Conservation (phyloP, 2,888 invertebrate genomes). For the Reticulitermes lucifugus region DNA sequence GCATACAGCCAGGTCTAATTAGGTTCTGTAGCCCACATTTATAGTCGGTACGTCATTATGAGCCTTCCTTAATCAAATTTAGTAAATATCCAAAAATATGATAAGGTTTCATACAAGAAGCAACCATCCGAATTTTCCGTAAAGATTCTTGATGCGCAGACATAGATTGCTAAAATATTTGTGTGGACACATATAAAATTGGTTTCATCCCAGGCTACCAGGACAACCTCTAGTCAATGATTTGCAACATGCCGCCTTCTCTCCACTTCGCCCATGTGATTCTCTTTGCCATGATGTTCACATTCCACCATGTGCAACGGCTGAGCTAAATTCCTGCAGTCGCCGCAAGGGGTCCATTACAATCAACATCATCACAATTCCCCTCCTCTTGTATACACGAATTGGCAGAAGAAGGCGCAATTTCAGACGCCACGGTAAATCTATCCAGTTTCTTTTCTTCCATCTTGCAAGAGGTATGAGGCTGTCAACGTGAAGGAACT, state of each 20-base stretch:
- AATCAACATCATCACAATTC: neutral
- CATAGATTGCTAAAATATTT: no score
- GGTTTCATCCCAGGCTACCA: no score
- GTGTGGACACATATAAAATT: no score
- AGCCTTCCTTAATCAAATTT: no score
- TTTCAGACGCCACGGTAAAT: slow-evolving; percentile 10
- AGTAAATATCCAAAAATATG: no score
- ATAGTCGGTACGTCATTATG: no score
- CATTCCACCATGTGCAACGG: slow-evolving; percentile 30
- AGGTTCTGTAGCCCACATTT: no score
- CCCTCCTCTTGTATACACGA: slow-evolving; percentile 21
- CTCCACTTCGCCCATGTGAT: neutral
- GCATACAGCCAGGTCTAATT: no score
- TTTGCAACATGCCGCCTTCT: neutral
- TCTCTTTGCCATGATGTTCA: neutral
- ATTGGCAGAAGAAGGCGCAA: neutral
- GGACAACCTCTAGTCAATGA: neutral
- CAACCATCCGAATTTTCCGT: no score
- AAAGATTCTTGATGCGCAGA: no score
- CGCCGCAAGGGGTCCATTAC: slow-evolving; percentile 28
- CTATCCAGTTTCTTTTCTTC: slow-evolving; percentile 1
- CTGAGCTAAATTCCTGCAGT: slow-evolving; percentile 17
- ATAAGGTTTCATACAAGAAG: no score
- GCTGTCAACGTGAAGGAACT: neutral
- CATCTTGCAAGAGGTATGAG: neutral